Conservation (phyloP, 2,113 vertebrate species). For the Smithornis capensis region DNA sequence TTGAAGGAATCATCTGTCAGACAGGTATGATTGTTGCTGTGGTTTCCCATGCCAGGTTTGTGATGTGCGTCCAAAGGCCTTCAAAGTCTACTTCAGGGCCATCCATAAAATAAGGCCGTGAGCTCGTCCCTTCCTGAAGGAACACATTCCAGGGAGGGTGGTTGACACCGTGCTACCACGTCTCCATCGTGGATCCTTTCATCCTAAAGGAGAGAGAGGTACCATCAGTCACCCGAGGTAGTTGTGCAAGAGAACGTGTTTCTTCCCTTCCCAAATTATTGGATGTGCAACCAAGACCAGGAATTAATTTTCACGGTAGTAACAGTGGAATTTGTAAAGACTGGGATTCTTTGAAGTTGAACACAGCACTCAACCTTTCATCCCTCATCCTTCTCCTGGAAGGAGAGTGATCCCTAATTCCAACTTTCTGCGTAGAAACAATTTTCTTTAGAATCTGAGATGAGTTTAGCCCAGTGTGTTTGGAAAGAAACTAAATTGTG, state of each 20-base stretch:
- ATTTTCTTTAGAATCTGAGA: background rate
- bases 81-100: conserved; percentile 51
- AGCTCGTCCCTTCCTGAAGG: background rate
- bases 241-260: no score
- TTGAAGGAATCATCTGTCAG: conserved; percentile 96
- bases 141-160: background rate
- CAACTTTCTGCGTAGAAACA: background rate
- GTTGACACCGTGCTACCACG: background rate
- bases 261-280: background rate
- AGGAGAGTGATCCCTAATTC: background rate
- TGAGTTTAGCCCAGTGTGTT: background rate
- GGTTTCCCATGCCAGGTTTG: conserved; percentile 74
- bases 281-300: background rate
- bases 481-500: background rate
- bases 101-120: conserved; percentile 60
- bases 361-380: background rate
- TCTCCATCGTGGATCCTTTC: background rate
- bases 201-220: conserved; percentile 7
- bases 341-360: background rate
- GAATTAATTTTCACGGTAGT: background rate
- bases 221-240: background rate
- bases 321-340: no score
- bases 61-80: background rate
- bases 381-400: background rate
- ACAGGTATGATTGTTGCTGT: conserved; percentile 86